Conservation (phyloP, 2,888 invertebrate species). For the Limnephilus auricula region DNA sequence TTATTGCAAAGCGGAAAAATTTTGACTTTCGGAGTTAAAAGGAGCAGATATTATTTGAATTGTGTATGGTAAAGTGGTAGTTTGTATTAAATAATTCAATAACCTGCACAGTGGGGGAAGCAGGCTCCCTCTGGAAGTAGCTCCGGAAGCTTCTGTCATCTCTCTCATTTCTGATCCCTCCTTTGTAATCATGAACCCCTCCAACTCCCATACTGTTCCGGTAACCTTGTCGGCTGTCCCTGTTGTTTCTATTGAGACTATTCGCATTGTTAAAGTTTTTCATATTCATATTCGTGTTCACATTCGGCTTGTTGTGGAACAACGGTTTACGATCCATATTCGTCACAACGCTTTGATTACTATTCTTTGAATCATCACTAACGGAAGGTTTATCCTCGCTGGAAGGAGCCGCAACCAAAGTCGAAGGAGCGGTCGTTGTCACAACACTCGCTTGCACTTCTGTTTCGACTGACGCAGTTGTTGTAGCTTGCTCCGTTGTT, state of each 20-base stretch:
- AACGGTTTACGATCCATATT: background rate
- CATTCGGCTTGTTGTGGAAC: conserved; percentile 25
- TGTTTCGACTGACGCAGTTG: background rate
- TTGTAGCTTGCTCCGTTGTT: background rate
- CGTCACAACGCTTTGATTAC: background rate
- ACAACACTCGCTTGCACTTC: background rate
- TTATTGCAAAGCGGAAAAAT: too few relatives aligned
- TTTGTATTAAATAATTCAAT: background rate
- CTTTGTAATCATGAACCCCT: conserved; percentile 16
- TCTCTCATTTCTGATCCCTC: conserved; percentile 21
- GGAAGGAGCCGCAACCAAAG: background rate
- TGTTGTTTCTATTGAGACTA: conserved; percentile 57
- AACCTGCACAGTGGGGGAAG: conserved; percentile 48
- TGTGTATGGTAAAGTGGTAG: too few relatives aligned
- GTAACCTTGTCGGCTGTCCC: conserved; percentile 44
- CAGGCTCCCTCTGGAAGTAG: background rate
- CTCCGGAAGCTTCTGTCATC: conserved; percentile 32
- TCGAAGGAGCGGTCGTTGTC: background rate
- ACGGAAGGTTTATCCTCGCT: background rate
- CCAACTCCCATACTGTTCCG: conserved; percentile 4
- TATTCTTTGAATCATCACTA: background rate
- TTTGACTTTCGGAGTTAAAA: too few relatives aligned
- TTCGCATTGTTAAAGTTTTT: background rate
- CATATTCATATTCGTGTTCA: conserved; percentile 12
- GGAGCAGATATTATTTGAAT: too few relatives aligned